Evolutionary conservation across 2,888 invertebrate species (phyloP).

Genomic region (Nephrotoma flavescens): DNA sequence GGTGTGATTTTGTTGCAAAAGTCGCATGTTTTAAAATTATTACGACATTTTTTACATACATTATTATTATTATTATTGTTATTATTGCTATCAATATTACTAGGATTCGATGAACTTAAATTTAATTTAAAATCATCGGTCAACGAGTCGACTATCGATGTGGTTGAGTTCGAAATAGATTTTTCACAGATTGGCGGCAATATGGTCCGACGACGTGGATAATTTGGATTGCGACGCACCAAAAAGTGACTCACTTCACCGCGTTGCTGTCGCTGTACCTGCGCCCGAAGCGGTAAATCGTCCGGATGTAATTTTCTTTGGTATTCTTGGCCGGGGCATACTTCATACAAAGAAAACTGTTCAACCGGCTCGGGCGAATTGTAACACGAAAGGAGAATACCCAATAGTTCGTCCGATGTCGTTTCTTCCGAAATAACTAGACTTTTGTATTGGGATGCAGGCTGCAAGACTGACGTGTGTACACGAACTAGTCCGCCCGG

Average conservation of each 20-base stretch:
- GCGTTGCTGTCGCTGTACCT: conserved; percentile 51
- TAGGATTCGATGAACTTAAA: conserved; percentile 4
- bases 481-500: conserved; percentile 86
- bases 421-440: conserved; percentile 78
- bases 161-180: conserved; percentile 6
- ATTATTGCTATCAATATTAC: not conserved
- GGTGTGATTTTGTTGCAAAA: conserved; percentile 24
- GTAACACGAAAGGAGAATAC: conserved; percentile 71
- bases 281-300: conserved; percentile 68
- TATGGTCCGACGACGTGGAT: conserved; percentile 36
- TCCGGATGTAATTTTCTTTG: conserved; percentile 79
- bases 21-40: conserved; percentile 24
- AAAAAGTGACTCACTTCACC: conserved; percentile 63
- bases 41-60: conserved; percentile 21
- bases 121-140: not conserved
- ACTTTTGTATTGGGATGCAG: conserved; percentile 86
- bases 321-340: conserved; percentile 65
- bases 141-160: conserved; percentile 9
- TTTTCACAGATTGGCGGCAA: conserved; percentile 19
- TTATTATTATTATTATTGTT: not conserved
- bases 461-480: conserved; percentile 80
- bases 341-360: conserved; percentile 78
- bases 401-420: conserved; percentile 74
- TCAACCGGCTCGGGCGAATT: conserved; percentile 70
- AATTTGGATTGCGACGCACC: conserved; percentile 66